These are phyloP conservation scores for Penaeus vannamei DNA, from an alignment of 1,140 invertebrate species.

Conservation along the genomic window DNA sequence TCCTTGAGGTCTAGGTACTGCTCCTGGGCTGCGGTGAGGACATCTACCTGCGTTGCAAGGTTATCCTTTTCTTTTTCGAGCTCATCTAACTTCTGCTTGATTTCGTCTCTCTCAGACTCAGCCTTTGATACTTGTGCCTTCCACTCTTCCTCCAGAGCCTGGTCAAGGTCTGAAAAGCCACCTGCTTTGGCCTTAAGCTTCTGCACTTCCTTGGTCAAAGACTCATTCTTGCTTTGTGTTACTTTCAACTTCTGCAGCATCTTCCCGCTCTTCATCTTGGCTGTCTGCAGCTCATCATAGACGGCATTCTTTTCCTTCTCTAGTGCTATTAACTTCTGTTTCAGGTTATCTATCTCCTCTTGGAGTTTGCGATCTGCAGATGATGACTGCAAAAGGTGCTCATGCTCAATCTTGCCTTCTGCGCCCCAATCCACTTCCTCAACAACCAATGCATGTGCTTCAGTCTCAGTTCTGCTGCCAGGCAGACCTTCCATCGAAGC, in stretches of 20 bases:
- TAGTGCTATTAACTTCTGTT: slow-evolving; percentile 61
- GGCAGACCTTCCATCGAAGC: slow-evolving; percentile 27
- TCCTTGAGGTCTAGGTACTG: slow-evolving; percentile 84
- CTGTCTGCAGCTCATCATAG: slow-evolving; percentile 63
- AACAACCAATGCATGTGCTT: slow-evolving; percentile 41
- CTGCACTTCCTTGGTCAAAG: slow-evolving; percentile 61
- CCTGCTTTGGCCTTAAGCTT: slow-evolving; percentile 67
- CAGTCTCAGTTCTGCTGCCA: slow-evolving; percentile 42
- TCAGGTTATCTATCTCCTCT: slow-evolving; percentile 62
- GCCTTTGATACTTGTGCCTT: slow-evolving; percentile 61
- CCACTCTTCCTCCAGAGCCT: slow-evolving; percentile 69
- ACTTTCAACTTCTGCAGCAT: slow-evolving; percentile 67
- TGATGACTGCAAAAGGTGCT: slow-evolving; percentile 61
- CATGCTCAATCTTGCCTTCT: slow-evolving; percentile 64
- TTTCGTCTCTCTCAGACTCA: slow-evolving; percentile 60
- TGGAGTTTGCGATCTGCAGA: slow-evolving; percentile 53
- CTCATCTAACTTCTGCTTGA: slow-evolving; percentile 63
- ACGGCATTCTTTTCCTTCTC: slow-evolving; percentile 66
- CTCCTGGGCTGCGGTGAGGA: slow-evolving; percentile 84
- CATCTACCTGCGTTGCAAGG: slow-evolving; percentile 76
- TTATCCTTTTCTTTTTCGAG: slow-evolving; percentile 69
- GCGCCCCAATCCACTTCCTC: slow-evolving; percentile 67
- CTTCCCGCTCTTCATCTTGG: slow-evolving; percentile 66
- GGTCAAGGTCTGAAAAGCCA: slow-evolving; percentile 73
- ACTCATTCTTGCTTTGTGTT: slow-evolving; percentile 63